Evolutionary conservation across 2,888 invertebrate genomes (phyloP), one percentile per base, ranked within the genome.

Genomic region (Rugalucina vietnamica): DNA sequence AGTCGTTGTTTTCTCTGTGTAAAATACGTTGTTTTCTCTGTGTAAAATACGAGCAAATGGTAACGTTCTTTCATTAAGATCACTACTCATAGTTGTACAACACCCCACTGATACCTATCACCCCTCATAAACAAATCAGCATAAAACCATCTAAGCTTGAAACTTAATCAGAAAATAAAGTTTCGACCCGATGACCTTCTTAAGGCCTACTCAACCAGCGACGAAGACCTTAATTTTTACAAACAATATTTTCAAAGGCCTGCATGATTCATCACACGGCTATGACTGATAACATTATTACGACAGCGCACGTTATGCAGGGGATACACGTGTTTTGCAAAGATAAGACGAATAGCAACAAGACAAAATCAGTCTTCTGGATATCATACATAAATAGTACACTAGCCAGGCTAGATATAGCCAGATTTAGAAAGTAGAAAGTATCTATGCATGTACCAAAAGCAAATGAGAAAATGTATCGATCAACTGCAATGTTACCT

Each of bases 111-210:
- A 57, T 57, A 57, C 57, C 57, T 57, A 57, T 57, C 57, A 14
- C 18, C 29, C 18, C 27, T 57, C 57, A 57, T 57, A 57, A 57
- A 57, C 4, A 29, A 65, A 65, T 65, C 65, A 65, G 65, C 34
- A 29, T 34, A 65, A 14, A 65, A 34, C 34, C 65, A 65, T 65
- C 65, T 65, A 65, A 65, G 65, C 65, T 34, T 65, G 65, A 65
- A 65, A 34, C 24, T 34, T 65, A 65, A 65, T 65, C 65, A 3
- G 65, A 34, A 65, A 2, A 14, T 34, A 12, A 65, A 65, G 65
- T 65, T 65, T 65, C 65, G 65, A 65, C 65, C 65, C 24, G 65
- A 65, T 65, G 65, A 65, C 65, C 65, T 32, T 65, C 65, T 65
- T 65, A 65, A 65, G 8, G 65, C 21, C 29, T 65, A 65, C 34